Percentiles rank a stretch among this genome's conserved stretches.
phyloP scores from a whole-genome alignment of 37 sponge, comb jelly and placozoan species.

The Corticium candelabrum region DNA sequence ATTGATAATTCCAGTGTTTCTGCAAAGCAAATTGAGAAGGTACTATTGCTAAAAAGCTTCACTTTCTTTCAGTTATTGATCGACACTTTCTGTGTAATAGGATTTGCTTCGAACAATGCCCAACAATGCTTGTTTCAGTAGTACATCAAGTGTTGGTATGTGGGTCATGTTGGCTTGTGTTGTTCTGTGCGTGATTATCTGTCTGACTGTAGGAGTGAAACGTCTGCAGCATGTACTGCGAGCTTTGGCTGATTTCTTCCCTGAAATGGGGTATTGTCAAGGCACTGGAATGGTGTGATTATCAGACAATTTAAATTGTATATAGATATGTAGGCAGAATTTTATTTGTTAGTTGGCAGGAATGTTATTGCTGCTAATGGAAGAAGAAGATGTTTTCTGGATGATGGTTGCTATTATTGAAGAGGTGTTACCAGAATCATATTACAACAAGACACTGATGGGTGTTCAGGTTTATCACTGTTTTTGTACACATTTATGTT shows the following conservation, averaged over 20 bases:
- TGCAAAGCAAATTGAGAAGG: not conserved
- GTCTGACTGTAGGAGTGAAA: conserved; percentile 15
- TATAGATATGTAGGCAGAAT: no score
- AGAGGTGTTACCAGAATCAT: conserved; percentile 23
- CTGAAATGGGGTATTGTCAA: conserved; percentile 47
- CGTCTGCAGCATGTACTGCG: conserved; percentile 24
- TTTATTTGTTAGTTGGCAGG: conserved; percentile 11
- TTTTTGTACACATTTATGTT: not conserved
- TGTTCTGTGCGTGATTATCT: not conserved
- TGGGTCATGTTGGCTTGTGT: not conserved
- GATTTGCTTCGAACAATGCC: conserved; percentile 8
- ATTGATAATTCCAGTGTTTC: not conserved
- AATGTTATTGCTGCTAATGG: conserved; percentile 20
- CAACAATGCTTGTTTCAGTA: not conserved
- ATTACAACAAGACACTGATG: conserved; percentile 27
- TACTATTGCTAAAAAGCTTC: not conserved
- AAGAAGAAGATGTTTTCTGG: conserved; percentile 37
- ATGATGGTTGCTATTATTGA: conserved; percentile 27
- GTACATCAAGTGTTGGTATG: conserved; percentile 6
- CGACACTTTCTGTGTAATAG: not conserved
- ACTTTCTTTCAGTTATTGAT: no score
- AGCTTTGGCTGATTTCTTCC: conserved; percentile 22
- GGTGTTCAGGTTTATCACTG: conserved; percentile 12
- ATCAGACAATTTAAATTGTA: no score
- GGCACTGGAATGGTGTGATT: conserved; percentile 34